A percentile compares a stretch with the other conserved stretches of the same genome.
Evolutionary conservation across 2,797 vertebrate genomes (phyloP).

Genomic region (Muscicapa striata): DNA sequence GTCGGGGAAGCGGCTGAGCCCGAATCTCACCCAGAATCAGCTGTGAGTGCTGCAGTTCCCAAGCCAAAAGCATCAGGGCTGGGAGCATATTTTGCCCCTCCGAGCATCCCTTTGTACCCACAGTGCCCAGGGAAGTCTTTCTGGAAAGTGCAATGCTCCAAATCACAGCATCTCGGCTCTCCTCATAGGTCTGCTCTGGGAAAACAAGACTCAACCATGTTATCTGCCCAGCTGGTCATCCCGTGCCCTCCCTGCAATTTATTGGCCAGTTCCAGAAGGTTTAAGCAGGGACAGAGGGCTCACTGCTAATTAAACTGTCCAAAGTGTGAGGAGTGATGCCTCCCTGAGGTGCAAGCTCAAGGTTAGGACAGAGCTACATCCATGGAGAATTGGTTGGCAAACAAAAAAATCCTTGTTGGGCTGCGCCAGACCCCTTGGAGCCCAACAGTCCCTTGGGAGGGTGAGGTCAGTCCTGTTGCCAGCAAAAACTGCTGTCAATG

Average conservation of each 20-base stretch:
- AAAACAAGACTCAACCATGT: neutral
- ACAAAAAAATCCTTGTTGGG: neutral
- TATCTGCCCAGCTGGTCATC: neutral
- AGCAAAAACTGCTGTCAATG: neutral
- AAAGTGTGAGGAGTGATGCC: neutral
- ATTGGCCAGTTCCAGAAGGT: neutral
- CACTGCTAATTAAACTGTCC: neutral
- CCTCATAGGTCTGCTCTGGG: neutral
- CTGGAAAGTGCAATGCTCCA: fast-evolving
- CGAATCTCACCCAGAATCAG: neutral
- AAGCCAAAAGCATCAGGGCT: neutral
- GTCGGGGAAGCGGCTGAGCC: fast-evolving
- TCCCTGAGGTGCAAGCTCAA: neutral
- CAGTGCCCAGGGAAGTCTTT: fast-evolving
- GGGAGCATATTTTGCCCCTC: neutral
- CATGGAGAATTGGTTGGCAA: neutral
- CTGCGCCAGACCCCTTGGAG: neutral
- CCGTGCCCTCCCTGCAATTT: neutral
- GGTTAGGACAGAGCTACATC: neutral
- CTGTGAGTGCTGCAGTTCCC: fast-evolving
- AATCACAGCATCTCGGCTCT: neutral
- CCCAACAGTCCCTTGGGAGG: neutral
- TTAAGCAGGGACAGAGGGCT: neutral
- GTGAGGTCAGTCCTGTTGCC: neutral
- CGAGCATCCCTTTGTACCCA: neutral